These are phyloP conservation scores for Epistrophella euchroma DNA, from an alignment of 2,888 invertebrate species.

Conservation along the genomic window DNA sequence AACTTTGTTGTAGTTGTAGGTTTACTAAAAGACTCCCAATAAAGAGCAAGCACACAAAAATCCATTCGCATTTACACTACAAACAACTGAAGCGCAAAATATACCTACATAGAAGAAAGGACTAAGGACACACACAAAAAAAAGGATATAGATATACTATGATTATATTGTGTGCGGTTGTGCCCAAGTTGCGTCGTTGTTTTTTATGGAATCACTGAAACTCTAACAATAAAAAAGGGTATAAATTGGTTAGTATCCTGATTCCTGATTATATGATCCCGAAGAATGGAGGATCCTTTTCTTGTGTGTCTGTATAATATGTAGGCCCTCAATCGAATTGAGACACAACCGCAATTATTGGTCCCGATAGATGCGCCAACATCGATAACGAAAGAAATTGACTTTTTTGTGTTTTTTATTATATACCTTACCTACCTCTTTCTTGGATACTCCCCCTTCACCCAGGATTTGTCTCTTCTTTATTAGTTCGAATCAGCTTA, in stretches of 20 bases:
- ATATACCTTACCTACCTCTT: constrained; percentile 61
- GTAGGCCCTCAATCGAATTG: constrained; percentile 61
- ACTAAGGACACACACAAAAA: constrained; percentile 27
- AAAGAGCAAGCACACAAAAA: constrained; percentile 66
- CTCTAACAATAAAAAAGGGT: constrained; percentile 69
- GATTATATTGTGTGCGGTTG: constrained; percentile 15
- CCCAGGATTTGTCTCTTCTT: constrained; percentile 40
- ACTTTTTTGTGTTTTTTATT: constrained; percentile 50
- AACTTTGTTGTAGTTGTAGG: constrained; percentile 19
- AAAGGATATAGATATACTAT: constrained; percentile 34
- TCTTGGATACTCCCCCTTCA: constrained; percentile 46
- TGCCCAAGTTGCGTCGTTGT: constrained; percentile 50
- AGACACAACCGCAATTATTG: constrained; percentile 76
- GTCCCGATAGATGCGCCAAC: constrained; percentile 66
- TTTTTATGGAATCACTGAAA: constrained; percentile 68
- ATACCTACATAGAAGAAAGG: constrained; percentile 27
- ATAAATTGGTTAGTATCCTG: constrained; percentile 69
- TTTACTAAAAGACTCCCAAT: constrained; percentile 49
- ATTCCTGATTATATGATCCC: constrained; percentile 24
- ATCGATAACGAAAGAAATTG: constrained; percentile 71
- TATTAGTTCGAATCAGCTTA: constrained; percentile 59
- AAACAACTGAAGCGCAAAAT: constrained; percentile 66
- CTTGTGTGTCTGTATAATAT: constrained; percentile 22
- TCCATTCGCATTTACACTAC: constrained; percentile 65
- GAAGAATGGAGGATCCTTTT: constrained; percentile 18